These are phyloP conservation scores for Acleris emargana DNA, from an alignment of 2,888 invertebrate species.

Conservation along the genomic window DNA sequence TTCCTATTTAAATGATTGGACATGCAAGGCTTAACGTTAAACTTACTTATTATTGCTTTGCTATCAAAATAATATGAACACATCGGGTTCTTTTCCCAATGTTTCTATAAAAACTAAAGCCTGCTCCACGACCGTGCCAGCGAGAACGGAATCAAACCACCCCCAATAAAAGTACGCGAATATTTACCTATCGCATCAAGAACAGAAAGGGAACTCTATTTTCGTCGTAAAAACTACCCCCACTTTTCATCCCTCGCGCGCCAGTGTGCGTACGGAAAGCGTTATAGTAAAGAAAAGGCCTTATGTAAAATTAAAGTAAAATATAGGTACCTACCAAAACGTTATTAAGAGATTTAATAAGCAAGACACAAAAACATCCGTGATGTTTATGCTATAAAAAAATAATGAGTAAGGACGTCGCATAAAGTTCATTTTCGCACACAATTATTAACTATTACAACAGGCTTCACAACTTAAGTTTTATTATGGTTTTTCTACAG, in stretches of 20 bases:
- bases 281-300: neutral
- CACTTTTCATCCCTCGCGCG: conserved; percentile 56
- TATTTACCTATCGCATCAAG: conserved; percentile 63
- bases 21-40: neutral
- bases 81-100: conserved; percentile 2
- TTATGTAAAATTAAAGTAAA: neutral
- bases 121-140: conserved; percentile 22
- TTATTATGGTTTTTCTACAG: too few relatives aligned
- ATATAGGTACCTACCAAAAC: too few relatives aligned
- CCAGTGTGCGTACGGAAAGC: conserved; percentile 10
- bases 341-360: too few relatives aligned
- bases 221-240: conserved; percentile 72
- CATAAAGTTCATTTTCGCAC: too few relatives aligned
- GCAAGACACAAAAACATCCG: too few relatives aligned
- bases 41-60: neutral
- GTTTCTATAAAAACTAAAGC: conserved; percentile 36
- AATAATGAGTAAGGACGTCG: too few relatives aligned
- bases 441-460: too few relatives aligned
- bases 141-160: conserved; percentile 41
- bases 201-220: conserved; percentile 61
- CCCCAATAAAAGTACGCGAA: conserved; percentile 46
- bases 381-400: too few relatives aligned
- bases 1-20: too few relatives aligned
- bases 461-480: too few relatives aligned
- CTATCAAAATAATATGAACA: neutral